A percentile compares a stretch with the other conserved stretches of the same genome.
phyloP scores from a whole-genome alignment of 2,113 vertebrate genomes.

The Gadus macrocephalus region DNA sequence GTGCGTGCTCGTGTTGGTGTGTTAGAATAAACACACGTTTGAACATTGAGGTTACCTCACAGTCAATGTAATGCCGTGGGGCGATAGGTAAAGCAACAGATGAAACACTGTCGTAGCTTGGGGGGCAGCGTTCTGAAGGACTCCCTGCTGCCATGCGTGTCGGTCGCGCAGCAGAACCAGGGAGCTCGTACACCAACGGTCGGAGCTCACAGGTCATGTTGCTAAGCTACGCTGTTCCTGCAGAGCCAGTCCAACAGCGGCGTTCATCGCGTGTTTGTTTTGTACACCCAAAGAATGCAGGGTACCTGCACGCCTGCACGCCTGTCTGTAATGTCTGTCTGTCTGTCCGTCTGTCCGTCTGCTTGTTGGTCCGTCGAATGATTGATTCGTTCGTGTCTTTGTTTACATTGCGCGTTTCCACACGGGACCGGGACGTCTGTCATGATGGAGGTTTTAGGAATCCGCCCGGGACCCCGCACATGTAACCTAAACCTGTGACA shows the following conservation, averaged over 20 bases:
- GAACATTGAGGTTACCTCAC: not conserved
- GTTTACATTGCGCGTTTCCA: too few species aligned
- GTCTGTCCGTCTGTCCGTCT: not conserved
- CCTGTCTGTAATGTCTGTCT: not conserved
- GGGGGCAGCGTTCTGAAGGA: not conserved
- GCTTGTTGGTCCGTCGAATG: not conserved
- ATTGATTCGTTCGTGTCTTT: too few species aligned
- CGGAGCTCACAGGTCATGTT: not conserved
- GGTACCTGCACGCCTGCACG: too few species aligned
- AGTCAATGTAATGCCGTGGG: too few species aligned
- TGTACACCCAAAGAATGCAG: too few species aligned
- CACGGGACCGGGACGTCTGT: conserved; percentile 24
- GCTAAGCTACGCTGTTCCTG: not conserved
- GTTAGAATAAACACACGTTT: conserved; percentile 3
- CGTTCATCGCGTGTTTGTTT: not conserved
- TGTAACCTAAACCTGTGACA: conserved; percentile 38
- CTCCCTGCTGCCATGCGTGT: not conserved
- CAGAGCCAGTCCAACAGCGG: conserved; percentile 2
- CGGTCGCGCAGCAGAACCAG: too few species aligned
- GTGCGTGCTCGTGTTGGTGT: conserved; percentile 9
- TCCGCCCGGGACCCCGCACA: conserved; percentile 26
- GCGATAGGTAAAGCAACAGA: too few species aligned
- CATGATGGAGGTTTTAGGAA: conserved; percentile 21
- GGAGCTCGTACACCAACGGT: not conserved
- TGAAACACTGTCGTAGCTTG: not conserved